These are phyloP conservation scores for Bungarus multicinctus DNA, from an alignment of 2,113 vertebrate genomes.

Conservation along the genomic window DNA sequence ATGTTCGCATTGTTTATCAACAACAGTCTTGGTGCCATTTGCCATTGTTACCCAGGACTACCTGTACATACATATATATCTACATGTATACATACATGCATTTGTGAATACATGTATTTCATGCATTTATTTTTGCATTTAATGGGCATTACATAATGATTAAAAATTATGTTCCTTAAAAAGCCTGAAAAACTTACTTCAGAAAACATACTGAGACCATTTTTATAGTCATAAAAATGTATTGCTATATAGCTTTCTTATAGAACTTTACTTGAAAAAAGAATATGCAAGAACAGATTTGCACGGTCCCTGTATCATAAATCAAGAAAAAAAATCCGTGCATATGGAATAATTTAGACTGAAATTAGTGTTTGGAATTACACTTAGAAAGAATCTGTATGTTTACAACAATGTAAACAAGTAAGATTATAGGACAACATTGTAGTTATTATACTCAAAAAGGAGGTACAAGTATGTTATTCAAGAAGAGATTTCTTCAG, in stretches of 20 bases:
- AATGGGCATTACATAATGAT: constrained; percentile 31
- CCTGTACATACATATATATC: not conserved
- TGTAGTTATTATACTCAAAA: not conserved
- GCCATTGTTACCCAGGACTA: not conserved
- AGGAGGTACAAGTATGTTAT: not conserved
- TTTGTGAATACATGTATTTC: too few species aligned
- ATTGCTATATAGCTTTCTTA: not conserved
- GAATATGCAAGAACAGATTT: not conserved
- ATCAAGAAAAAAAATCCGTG: not conserved
- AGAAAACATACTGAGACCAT: not conserved
- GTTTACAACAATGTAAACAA: not conserved
- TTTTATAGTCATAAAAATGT: not conserved
- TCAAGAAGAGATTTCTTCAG: not conserved
- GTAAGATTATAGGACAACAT: not conserved
- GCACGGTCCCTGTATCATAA: not conserved
- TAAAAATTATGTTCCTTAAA: accelerated
- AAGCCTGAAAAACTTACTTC: accelerated
- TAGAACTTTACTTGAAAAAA: not conserved
- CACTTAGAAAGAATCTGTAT: not conserved
- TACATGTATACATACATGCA: not conserved
- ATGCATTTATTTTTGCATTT: constrained; percentile 25
- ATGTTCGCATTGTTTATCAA: not conserved
- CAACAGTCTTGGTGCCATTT: not conserved
- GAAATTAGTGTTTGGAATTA: not conserved
- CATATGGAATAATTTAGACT: not conserved